Evolutionary conservation across 1,140 invertebrate species (phyloP), one percentile per base, ranked within the genome.

Genomic region (Phortica variegata): DNA sequence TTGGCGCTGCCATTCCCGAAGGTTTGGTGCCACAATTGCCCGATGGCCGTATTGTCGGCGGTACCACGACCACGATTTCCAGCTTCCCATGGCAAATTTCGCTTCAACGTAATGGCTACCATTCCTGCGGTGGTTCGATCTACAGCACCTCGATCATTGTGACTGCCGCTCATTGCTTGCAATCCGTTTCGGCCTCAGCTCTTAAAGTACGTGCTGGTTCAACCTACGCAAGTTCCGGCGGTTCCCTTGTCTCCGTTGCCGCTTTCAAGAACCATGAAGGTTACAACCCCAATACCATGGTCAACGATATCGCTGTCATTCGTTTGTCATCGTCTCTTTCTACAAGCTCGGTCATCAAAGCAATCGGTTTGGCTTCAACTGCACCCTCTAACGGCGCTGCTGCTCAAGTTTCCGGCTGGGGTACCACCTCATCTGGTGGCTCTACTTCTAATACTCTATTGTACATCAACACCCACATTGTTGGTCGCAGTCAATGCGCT

Each of bases 81-180:
- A 12, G 43, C 1, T 51, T 49, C 45, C 68, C 68, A 0, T 72
- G 60, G 57, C 61, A 65, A 34, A 50, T 72, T 10, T 72, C 68
- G 1, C 18, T 68, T 17, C 62, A 65, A 9, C 48, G 49, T 5
- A 47, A 44, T 0, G 60, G 68, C 20, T 43, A 43, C 4, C 78
- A 79, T 44, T 45, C 34, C 17, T 85, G 84, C 56, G 83, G 83
- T 8, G 84, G 80, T 8, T 78, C 80, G 8, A 77, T 86, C 39
- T 76, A 84, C 52, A 52, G 58, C 56, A 40, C 19, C 17, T 53
- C 53, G 6, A 78, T 76, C 47, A 70, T 83, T 44, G 33, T 83
- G 17, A 80, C 78, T 17, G 81, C 82, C 26, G 81, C 79, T 37
- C 82, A 84, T 55, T 84, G 82, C 47, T 7, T 39, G 17, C 15